These are phyloP conservation scores for Tribolium freemani DNA, from an alignment of 2,888 invertebrate genomes.

Conservation along the genomic window DNA sequence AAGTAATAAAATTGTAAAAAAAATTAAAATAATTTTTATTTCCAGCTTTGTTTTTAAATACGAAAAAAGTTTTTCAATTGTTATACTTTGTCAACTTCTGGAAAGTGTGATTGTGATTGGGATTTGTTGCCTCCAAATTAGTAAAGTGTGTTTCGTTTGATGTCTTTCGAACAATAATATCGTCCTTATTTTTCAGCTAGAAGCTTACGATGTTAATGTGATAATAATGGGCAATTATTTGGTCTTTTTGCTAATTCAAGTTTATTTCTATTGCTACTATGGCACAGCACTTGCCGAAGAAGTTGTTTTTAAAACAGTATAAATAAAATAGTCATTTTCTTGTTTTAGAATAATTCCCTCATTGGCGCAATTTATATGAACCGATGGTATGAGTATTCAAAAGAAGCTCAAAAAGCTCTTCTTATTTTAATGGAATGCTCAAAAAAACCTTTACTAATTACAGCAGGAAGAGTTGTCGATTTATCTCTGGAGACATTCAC, in stretches of 20 bases:
- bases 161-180: background rate
- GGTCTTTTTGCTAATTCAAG: background rate
- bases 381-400: background rate
- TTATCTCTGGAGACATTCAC: background rate
- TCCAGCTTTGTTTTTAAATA: constrained; percentile 15
- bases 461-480: background rate
- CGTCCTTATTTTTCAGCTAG: background rate
- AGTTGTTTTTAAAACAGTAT: background rate
- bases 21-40: background rate
- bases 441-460: background rate
- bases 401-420: background rate
- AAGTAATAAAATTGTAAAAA: no score
- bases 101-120: background rate
- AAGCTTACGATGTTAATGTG: no score
- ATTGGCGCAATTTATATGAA: background rate
- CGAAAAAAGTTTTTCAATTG: background rate
- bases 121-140: constrained; percentile 1
- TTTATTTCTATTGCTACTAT: constrained; percentile 25
- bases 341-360: background rate
- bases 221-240: background rate
- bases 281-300: constrained; percentile 20
- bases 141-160: background rate
- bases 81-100: constrained; percentile 1
- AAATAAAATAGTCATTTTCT: background rate
- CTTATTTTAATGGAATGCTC: constrained; percentile 1